Percentiles rank a stretch among this genome's conserved stretches.
These are phyloP conservation scores for Spatulosminthurus flaviceps DNA, from an alignment of 2,888 invertebrate species.

Conservation along the genomic window DNA sequence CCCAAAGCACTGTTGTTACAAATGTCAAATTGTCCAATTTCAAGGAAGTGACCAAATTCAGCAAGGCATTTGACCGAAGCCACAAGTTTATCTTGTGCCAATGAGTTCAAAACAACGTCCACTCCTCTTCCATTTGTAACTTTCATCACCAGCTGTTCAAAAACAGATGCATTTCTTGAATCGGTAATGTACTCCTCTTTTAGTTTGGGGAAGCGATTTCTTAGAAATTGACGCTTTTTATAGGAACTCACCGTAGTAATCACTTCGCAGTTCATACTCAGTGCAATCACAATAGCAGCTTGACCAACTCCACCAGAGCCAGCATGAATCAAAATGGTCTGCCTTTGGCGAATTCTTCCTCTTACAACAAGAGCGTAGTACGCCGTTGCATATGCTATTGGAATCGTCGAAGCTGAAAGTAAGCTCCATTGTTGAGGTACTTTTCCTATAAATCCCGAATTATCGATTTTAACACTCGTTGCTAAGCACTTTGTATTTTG, in stretches of 20 bases:
- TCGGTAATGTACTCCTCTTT: conserved; percentile 80
- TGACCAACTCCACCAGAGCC: conserved; percentile 80
- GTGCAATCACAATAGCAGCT: conserved; percentile 79
- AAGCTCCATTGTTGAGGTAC: conserved; percentile 73
- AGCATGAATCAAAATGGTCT: conserved; percentile 70
- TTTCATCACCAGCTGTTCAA: conserved; percentile 69
- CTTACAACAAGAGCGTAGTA: conserved; percentile 73
- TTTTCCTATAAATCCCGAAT: conserved; percentile 69
- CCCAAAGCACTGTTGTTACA: conserved; percentile 74
- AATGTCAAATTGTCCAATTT: conserved; percentile 87
- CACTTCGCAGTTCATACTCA: conserved; percentile 74
- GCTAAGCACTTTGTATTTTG: conserved; percentile 69
- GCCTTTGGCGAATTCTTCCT: conserved; percentile 69
- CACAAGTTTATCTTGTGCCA: conserved; percentile 71
- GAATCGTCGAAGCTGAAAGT: conserved; percentile 75
- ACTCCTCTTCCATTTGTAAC: conserved; percentile 70
- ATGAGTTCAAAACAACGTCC: conserved; percentile 71
- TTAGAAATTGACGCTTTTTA: conserved; percentile 87
- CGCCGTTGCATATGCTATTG: conserved; percentile 73
- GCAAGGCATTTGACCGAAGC: conserved; percentile 70
- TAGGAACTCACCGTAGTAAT: conserved; percentile 78
- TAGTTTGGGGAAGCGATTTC: conserved; percentile 80
- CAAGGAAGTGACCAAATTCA: conserved; percentile 77
- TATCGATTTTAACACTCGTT: conserved; percentile 68
- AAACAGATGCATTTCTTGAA: conserved; percentile 67